Evolutionary conservation across 2,797 vertebrate species (phyloP).

Genomic region (Acanthopagrus latus): DNA sequence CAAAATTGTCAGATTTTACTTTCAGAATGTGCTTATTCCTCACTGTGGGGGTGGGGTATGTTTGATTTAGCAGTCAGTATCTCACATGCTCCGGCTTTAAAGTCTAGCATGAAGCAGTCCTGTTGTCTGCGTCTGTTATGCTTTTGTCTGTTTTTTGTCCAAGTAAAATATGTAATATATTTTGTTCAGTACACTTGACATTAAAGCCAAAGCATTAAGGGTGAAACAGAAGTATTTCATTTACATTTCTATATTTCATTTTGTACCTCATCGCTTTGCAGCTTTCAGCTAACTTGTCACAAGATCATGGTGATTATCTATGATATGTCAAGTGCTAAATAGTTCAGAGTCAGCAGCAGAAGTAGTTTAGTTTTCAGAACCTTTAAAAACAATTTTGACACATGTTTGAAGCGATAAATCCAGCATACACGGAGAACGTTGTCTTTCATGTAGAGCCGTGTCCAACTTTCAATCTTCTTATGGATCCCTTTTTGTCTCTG

Average conservation of each 20-base stretch:
- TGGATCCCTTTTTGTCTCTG: neutral
- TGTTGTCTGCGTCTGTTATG: conserved; percentile 17
- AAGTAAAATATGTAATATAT: neutral
- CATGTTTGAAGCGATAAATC: neutral
- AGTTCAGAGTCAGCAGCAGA: neutral
- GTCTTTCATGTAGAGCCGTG: neutral
- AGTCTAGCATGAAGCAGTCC: conserved; percentile 4
- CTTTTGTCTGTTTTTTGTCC: conserved; percentile 5
- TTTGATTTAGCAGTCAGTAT: conserved; percentile 33
- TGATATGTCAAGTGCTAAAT: neutral
- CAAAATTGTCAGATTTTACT: conserved; percentile 43
- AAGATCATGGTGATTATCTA: neutral
- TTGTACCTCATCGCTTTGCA: neutral
- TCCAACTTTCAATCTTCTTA: neutral
- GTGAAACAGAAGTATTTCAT: conserved; percentile 1
- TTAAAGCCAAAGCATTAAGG: neutral
- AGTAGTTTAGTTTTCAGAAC: neutral
- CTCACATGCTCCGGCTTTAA: conserved; percentile 39
- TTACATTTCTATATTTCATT: neutral
- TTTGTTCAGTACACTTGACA: neutral
- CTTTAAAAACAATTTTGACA: neutral
- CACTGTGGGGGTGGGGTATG: conserved; percentile 1
- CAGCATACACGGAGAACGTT: neutral
- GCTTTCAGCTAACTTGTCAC: conserved; percentile 13
- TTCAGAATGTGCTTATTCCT: conserved; percentile 29